Conservation (phyloP, 2,797 vertebrate genomes). For the Synanceia verrucosa region DNA sequence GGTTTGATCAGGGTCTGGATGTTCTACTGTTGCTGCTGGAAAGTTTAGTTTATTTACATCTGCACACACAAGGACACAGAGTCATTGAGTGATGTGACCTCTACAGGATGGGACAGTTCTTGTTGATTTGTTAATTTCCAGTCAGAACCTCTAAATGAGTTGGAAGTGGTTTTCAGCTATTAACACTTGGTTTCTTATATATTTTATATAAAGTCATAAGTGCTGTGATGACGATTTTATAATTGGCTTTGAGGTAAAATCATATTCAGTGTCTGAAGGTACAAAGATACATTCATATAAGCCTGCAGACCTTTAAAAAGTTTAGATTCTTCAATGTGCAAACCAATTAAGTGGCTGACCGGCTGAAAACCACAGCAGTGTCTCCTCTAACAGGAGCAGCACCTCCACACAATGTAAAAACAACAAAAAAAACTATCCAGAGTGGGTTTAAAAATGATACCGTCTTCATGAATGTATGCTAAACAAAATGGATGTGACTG, state of each 20-base stretch:
- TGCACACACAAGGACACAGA: not conserved
- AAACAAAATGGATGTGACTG: not conserved
- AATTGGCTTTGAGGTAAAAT: constrained; percentile 4
- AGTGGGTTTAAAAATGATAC: not conserved
- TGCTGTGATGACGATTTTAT: not conserved
- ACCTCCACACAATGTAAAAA: not conserved
- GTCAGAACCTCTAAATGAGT: not conserved
- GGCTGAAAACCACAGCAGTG: not conserved
- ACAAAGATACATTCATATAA: not conserved
- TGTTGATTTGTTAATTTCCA: not conserved
- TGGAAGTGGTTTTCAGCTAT: constrained; percentile 1
- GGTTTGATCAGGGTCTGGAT: not conserved
- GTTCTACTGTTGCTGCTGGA: not conserved
- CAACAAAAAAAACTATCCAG: not conserved
- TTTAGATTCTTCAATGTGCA: not conserved
- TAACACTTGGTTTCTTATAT: not conserved
- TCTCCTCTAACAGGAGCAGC: not conserved
- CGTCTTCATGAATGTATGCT: constrained; percentile 16
- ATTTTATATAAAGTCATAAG: not conserved
- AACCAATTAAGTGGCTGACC: not conserved
- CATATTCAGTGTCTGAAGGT: not conserved
- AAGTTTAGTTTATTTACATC: not conserved
- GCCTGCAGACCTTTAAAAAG: not conserved
- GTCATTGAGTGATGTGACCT: not conserved
- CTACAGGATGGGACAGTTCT: not conserved